Conservation (phyloP, 2,888 invertebrate genomes). For the Epinotia nisella region DNA sequence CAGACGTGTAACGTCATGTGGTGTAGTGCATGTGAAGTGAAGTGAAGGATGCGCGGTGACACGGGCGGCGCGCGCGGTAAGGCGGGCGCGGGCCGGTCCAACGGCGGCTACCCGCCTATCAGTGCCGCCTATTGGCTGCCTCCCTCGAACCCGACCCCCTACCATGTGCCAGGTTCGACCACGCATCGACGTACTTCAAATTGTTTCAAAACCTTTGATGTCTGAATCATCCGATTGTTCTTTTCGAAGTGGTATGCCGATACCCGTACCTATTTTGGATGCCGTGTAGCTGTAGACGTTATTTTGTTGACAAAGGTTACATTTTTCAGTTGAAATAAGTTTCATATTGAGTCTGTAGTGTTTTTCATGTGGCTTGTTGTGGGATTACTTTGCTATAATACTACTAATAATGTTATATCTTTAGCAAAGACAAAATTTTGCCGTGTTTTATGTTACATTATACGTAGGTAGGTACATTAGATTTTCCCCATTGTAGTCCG, state of each 20-base stretch:
- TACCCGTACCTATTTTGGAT: constrained; percentile 38
- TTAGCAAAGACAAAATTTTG: not conserved
- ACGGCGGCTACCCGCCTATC: constrained; percentile 89
- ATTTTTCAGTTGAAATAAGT: constrained; percentile 6
- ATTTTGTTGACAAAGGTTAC: constrained; percentile 10
- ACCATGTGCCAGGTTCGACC: constrained; percentile 92
- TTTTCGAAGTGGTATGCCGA: constrained; percentile 38
- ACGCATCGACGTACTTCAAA: constrained; percentile 37
- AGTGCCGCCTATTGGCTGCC: constrained; percentile 94
- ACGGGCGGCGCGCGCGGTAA: constrained; percentile 77
- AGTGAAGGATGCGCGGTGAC: constrained; percentile 81
- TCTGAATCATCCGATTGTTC: constrained; percentile 45
- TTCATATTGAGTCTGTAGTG: not conserved
- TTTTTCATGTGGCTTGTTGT: not conserved
- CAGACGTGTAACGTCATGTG: constrained; percentile 74
- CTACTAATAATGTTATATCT: not conserved
- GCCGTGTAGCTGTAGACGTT: constrained; percentile 1
- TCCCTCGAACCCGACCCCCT: constrained; percentile 91
- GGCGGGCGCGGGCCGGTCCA: constrained; percentile 65
- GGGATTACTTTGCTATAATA: not conserved
- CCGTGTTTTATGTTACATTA: constrained; percentile 4
- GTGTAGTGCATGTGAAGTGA: constrained; percentile 68
- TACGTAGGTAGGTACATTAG: not conserved
- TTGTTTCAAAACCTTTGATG: constrained; percentile 42
- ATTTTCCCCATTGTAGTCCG: constrained; percentile 33